These are phyloP conservation scores for Oncorhynchus tshawytscha DNA, from an alignment of 2,113 vertebrate genomes.

Conservation along the genomic window DNA sequence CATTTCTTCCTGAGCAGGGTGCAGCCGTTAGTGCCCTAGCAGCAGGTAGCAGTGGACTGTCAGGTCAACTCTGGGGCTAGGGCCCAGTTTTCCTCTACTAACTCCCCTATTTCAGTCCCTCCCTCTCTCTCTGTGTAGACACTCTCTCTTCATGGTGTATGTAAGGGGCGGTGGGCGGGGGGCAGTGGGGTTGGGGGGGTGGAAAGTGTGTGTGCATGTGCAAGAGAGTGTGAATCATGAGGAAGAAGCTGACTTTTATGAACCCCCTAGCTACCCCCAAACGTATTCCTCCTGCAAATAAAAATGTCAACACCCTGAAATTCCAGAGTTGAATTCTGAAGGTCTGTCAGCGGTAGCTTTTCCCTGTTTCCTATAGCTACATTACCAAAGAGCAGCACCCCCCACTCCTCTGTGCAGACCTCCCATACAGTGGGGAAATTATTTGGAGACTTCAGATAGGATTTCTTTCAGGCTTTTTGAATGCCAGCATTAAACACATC, in stretches of 20 bases:
- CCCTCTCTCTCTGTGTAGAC: no score
- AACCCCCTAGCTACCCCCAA: no score
- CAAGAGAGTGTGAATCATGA: background rate
- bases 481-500: constrained; percentile 33
- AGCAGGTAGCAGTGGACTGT: constrained; percentile 75
- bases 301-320: background rate
- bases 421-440: background rate
- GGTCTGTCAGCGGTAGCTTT: no score
- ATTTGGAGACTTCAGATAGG: background rate
- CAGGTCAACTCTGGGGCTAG: constrained; percentile 71
- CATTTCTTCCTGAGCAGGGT: constrained; percentile 69
- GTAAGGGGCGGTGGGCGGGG: constrained; percentile 20
- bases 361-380: background rate
- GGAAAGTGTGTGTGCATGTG: constrained; percentile 42
- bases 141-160: constrained; percentile 38
- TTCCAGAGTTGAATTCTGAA: background rate
- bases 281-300: background rate
- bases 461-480: background rate
- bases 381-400: background rate
- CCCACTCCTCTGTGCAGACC: background rate
- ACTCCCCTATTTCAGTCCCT: no score
- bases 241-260: no score
- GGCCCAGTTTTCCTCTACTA: background rate
- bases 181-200: constrained; percentile 36
- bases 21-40: constrained; percentile 69